Evolutionary conservation across 2,797 vertebrate species (phyloP), one percentile per base, ranked within the genome.

Genomic region (Odontamblyopus lacepedii): DNA sequence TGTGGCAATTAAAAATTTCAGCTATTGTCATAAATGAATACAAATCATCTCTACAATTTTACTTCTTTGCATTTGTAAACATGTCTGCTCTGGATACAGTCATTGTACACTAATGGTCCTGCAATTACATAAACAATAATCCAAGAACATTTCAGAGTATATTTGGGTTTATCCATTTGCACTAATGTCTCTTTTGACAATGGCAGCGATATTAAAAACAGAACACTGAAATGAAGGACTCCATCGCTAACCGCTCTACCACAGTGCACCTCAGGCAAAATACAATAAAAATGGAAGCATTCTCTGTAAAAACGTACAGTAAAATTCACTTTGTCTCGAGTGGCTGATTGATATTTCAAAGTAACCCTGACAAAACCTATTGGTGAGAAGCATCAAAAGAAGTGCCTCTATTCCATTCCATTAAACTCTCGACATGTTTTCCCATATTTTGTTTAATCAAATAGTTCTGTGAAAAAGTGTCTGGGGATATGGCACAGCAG

Each of bases 391-490:
- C 78, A 78, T 77, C 77, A 81, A 83, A 38, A 83, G 71, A 60
- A 26, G 35, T 77, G 3, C 27, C 27, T 70, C 65, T 32, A 65
- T 12, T 44, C 51, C 44, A 70, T 79, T 67, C 67, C 61, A 71
- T 83, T 80, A 78, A 48, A 65, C 32, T 83, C 65, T 66, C 69
- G 59, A 38, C 56, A 56, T 65, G 35, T 78, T 81, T 78, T 79
- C 65, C 76, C 48, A 70, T 60, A 75, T 80, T 78, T 56, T 73
- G 44, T 72, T 72, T 74, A 72, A 67, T 69, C 81, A 75, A 86
- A 84, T 41, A 70, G 50, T n/a, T 67, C 72, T 85, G 76, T 75
- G 73, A 84, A 85, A 84, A 79, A 5, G 23, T 75, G 65, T 79
- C 76, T 73, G 74, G 62, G 76, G 72, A 74, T 67, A 67, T 29